Evolutionary conservation across 2,888 invertebrate genomes (phyloP), one percentile per base, ranked within the genome.

Genomic region (Hydroisotoma schaefferi): DNA sequence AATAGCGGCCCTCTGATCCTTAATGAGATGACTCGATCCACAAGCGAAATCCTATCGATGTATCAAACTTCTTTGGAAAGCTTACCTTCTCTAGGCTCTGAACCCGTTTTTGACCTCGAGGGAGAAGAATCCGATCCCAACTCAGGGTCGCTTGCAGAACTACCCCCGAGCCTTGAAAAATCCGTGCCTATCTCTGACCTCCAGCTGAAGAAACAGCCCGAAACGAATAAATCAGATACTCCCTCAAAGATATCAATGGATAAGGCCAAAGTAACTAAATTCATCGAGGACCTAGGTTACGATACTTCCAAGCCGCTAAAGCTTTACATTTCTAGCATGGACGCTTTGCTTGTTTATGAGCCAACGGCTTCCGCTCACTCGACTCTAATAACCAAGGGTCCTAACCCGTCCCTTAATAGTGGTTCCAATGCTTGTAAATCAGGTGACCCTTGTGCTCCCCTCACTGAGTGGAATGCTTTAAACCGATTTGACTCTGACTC

Each of bases 341-440:
- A 72, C 57, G 72, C 72, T 69, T 72, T 72, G 70, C 69, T 72
- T 68, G 64, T 70, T 20, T 68, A 65, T 63, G 64, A 68, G 33
- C 62, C 65, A 25, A 40, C 48, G 37, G 29, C 47, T 25, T 44
- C 54, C 46, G 44, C 59, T 43, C 49, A 20, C 38, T 40, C 55
- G 12, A 25, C 18, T 27, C 47, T 56, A 33, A 27, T 56, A 37
- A 28, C 28, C 29, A 26, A 57, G 56, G 22, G 38, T 28, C 29
- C 23, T 20, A 55, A 46, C 18, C 18, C 22, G 47, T 5, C 47
- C 20, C 43, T 23, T 25, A 46, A 29, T 51, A 20, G 8, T 33
- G 29, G 5, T 18, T 23, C 18, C 29, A 23, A 22, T 33, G 33
- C 29, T 51, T 15, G 33, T 51, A 15, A n/a, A 37, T 8, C 22